Evolutionary conservation across 2,888 invertebrate species (phyloP).

Genomic region (Endotricha flammealis): DNA sequence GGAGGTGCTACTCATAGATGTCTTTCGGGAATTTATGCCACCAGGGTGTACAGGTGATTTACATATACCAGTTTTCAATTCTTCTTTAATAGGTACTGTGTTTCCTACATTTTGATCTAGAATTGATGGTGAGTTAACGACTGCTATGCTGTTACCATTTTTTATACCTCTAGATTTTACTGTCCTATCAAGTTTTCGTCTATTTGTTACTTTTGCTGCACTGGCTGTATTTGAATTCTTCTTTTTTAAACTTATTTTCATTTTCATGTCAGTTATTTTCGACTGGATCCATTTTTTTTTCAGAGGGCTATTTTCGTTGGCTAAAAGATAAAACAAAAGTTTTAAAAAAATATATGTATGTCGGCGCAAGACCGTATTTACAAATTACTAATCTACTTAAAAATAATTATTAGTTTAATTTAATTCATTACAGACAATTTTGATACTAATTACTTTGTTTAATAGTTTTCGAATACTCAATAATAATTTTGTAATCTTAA

Average conservation of each 20-base stretch:
- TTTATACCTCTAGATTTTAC: conserved; percentile 17
- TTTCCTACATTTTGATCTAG: conserved; percentile 6
- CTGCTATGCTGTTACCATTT: neutral
- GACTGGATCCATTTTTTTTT: conserved; percentile 7
- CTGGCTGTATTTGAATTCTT: neutral
- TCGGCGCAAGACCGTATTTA: too few species aligned
- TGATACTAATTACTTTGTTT: too few species aligned
- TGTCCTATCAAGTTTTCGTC: neutral
- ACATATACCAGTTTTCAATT: neutral
- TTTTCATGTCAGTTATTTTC: conserved; percentile 5
- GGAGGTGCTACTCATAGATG: conserved; percentile 35
- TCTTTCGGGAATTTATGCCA: conserved; percentile 27
- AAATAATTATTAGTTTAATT: too few species aligned
- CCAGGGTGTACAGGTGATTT: conserved; percentile 3
- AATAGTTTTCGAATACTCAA: too few species aligned
- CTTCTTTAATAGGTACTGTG: neutral
- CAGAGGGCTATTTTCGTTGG: neutral
- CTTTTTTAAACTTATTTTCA: neutral
- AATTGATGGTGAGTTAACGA: conserved; percentile 12
- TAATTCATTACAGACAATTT: too few species aligned
- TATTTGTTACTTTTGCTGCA: neutral
- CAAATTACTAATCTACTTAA: too few species aligned
- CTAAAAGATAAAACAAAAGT: neutral
- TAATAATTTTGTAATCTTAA: too few species aligned
- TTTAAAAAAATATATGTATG: too few species aligned